phyloP scores from a whole-genome alignment of 2,797 vertebrate genomes.

The Apogon talboti region DNA sequence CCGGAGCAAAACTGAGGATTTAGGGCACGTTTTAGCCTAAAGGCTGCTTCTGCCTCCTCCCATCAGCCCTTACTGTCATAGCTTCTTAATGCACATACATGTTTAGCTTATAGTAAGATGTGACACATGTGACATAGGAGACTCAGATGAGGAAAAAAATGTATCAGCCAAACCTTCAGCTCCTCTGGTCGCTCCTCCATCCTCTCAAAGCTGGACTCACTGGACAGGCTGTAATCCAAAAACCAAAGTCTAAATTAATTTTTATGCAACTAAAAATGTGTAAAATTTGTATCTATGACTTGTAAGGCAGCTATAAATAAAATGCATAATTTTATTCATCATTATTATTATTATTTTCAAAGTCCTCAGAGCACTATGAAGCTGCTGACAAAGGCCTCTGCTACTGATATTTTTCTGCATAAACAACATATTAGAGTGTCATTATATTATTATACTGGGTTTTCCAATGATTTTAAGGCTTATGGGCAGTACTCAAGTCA shows the following conservation, averaged over 20 bases:
- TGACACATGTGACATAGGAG: slow-evolving; percentile 41
- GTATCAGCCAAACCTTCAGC: slow-evolving; percentile 69
- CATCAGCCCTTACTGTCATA: slow-evolving; percentile 55
- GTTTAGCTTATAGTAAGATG: slow-evolving; percentile 31
- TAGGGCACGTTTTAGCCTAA: slow-evolving; percentile 75
- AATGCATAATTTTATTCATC: too few relatives aligned
- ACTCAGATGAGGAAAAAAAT: slow-evolving; percentile 39
- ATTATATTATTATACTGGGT: background rate
- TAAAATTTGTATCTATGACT: background rate
- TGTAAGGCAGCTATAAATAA: background rate
- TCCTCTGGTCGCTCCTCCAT: slow-evolving; percentile 50
- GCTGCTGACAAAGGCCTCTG: too few relatives aligned
- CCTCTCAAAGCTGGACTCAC: slow-evolving; percentile 46
- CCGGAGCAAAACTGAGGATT: slow-evolving; percentile 64
- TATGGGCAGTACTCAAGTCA: too few relatives aligned
- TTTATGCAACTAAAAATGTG: background rate
- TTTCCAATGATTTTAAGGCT: too few relatives aligned
- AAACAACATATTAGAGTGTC: background rate
- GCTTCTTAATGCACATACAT: slow-evolving; percentile 54
- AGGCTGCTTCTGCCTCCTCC: slow-evolving; percentile 52
- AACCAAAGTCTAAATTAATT: background rate
- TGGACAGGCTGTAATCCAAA: slow-evolving; percentile 50
- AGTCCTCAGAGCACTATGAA: background rate
- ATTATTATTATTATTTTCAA: background rate
- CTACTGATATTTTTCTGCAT: background rate